A percentile compares a stretch with the other conserved stretches of the same genome.
Conservation (phyloP, 2,797 vertebrate genomes). For the Falco naumanni region DNA sequence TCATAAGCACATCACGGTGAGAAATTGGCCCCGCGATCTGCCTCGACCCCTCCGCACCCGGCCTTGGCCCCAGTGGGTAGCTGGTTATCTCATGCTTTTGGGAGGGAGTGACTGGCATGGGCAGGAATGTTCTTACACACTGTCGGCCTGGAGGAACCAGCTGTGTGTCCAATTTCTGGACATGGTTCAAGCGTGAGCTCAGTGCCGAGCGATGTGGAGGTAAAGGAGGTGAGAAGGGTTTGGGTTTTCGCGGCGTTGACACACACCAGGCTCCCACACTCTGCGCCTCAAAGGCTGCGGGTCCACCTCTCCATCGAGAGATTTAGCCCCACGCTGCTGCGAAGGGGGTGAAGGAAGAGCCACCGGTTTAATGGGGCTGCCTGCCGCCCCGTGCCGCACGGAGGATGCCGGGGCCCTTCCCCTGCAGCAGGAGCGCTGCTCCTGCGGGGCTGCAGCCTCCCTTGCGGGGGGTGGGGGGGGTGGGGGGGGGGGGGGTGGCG, state of each 20-base stretch:
- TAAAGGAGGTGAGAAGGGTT: slow-evolving; percentile 68
- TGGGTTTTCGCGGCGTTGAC: neutral
- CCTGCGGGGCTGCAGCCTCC: neutral
- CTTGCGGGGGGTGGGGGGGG: neutral
- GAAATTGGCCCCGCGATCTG: rapidly evolving
- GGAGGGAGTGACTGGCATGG: slow-evolving; percentile 72
- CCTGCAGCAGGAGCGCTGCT: rapidly evolving
- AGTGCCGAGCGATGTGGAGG: slow-evolving; percentile 67
- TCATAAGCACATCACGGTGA: rapidly evolving
- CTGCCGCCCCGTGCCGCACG: rapidly evolving
- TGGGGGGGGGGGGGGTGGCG: neutral
- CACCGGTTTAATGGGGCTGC: neutral
- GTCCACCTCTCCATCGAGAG: neutral
- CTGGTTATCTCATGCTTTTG: slow-evolving; percentile 61
- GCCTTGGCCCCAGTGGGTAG: slow-evolving; percentile 31
- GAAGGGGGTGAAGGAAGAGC: neutral
- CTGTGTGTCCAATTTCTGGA: slow-evolving; percentile 80
- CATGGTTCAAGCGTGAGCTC: slow-evolving; percentile 72
- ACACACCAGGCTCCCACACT: neutral
- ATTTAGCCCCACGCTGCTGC: neutral
- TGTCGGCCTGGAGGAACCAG: slow-evolving; percentile 71
- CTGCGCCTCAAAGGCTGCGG: neutral
- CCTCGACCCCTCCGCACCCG: neutral
- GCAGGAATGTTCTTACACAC: slow-evolving; percentile 70
- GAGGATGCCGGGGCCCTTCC: neutral